A percentile compares a stretch with the other conserved stretches of the same genome.
Conservation (phyloP, 1,140 invertebrate species). For the Megalopta genalis region DNA sequence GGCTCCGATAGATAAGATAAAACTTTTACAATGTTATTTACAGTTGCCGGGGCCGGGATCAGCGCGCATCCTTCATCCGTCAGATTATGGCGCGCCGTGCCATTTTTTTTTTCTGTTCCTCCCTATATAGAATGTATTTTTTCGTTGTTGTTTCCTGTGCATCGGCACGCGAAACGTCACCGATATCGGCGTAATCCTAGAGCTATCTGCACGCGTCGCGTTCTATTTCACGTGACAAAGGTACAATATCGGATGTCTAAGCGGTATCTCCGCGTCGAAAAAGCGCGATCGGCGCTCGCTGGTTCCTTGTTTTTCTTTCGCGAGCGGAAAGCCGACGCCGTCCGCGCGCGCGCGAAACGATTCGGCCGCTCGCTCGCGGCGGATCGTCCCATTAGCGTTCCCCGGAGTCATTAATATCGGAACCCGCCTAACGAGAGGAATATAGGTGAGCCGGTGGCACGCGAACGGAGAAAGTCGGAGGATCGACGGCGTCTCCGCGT, state of each 20-base stretch:
- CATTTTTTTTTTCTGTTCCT: not conserved
- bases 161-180: not conserved
- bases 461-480: too few relatives aligned
- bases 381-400: too few relatives aligned
- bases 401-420: too few relatives aligned
- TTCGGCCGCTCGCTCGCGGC: too few relatives aligned
- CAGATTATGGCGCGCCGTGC: not conserved
- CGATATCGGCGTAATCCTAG: not conserved
- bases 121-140: not conserved
- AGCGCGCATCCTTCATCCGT: not conserved
- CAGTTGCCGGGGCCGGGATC: not conserved
- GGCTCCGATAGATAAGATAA: not conserved
- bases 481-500: too few relatives aligned
- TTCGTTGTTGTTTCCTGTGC: not conserved
- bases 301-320: not conserved
- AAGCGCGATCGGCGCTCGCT: too few relatives aligned
- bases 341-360: not conserved
- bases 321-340: not conserved
- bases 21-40: slow-evolving; percentile 1
- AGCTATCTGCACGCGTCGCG: not conserved
- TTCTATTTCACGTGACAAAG: not conserved
- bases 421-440: too few relatives aligned
- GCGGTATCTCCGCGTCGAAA: not conserved
- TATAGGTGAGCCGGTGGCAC: too few relatives aligned
- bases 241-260: not conserved